These are phyloP conservation scores for Diarsia brunnea DNA, from an alignment of 2,888 invertebrate genomes.

Conservation along the genomic window DNA sequence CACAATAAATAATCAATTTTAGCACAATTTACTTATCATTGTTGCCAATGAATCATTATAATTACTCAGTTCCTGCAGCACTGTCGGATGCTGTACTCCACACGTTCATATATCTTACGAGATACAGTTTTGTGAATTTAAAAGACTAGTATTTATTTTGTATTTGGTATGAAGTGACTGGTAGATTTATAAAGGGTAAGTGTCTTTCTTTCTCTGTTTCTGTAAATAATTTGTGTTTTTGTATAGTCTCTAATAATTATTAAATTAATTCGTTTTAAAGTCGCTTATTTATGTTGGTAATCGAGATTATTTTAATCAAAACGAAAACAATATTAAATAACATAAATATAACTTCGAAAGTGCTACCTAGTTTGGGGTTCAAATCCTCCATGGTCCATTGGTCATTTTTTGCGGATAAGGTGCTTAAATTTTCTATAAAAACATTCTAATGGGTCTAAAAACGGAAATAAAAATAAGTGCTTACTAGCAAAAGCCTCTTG, in stretches of 20 bases:
- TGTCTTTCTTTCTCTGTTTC: not conserved
- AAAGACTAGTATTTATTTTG: not conserved
- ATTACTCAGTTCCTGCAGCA: conserved; percentile 67
- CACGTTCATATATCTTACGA: conserved; percentile 7
- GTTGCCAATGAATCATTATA: conserved; percentile 64
- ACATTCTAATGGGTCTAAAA: no score
- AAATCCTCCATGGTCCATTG: not conserved
- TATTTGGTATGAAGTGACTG: not conserved
- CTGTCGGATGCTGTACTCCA: conserved; percentile 42
- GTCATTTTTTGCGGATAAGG: not conserved
- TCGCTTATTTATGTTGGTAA: not conserved
- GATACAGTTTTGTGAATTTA: conserved; percentile 2
- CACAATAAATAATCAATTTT: conserved; percentile 50
- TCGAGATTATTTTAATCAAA: not conserved
- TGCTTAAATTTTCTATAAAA: not conserved
- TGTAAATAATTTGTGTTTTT: not conserved
- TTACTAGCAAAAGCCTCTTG: no score
- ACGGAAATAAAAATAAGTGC: no score
- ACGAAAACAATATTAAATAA: not conserved
- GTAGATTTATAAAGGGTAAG: conserved; percentile 7
- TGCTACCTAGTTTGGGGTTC: not conserved
- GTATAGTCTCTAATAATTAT: not conserved
- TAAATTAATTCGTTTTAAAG: conserved; percentile 1
- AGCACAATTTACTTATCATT: conserved; percentile 58
- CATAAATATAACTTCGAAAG: not conserved